Conservation (phyloP, 2,113 vertebrate genomes). For the Struthio camelus region DNA sequence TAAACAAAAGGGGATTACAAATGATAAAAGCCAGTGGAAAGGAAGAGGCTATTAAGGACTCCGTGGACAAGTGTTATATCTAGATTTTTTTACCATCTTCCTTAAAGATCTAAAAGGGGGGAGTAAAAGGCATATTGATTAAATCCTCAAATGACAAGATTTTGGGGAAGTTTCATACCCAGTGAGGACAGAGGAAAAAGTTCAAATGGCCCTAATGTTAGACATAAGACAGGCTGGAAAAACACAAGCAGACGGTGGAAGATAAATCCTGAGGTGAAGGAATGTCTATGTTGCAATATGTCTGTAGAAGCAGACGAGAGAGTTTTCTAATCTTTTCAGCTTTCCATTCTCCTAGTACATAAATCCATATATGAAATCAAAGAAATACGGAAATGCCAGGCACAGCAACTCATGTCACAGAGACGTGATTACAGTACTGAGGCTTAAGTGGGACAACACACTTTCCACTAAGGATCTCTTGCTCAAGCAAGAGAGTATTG, state of each 20-base stretch:
- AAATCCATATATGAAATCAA: not conserved
- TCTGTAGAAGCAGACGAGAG: not conserved
- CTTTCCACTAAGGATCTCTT: not conserved
- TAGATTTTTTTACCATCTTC: not conserved
- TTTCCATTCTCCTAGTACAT: not conserved
- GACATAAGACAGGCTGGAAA: not conserved
- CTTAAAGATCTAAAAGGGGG: not conserved
- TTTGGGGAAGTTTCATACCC: not conserved
- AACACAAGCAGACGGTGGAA: not conserved
- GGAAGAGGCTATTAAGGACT: not conserved
- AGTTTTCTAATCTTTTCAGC: not conserved
- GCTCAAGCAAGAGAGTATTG: not conserved
- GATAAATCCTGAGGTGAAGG: not conserved
- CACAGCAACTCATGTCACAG: not conserved
- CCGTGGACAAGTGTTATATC: not conserved
- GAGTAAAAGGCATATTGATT: not conserved
- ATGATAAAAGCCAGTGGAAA: not conserved
- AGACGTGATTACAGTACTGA: accelerated
- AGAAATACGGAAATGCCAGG: not conserved
- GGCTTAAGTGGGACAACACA: not conserved
- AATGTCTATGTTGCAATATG: not conserved
- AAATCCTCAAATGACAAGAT: not conserved
- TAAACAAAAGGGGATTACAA: not conserved
- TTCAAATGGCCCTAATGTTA: not conserved
- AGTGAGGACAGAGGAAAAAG: not conserved